phyloP scores from a whole-genome alignment of 2,797 vertebrate species.

The Pristis pectinata region DNA sequence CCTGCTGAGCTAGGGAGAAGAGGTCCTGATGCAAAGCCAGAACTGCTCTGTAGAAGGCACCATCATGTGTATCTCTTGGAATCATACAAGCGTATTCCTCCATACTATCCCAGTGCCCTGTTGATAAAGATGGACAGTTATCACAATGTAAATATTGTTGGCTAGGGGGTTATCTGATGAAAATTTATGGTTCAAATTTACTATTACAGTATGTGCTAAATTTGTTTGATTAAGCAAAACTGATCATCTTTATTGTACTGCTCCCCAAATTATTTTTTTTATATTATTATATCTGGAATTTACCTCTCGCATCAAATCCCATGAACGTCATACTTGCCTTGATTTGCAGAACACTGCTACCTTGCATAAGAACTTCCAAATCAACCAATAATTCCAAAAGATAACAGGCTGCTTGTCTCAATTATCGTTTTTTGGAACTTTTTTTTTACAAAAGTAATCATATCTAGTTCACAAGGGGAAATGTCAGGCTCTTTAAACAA shows the following conservation, averaged over 20 bases:
- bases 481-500: neutral
- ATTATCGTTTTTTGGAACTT: neutral
- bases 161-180: neutral
- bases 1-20: constrained; percentile 94
- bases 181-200: neutral
- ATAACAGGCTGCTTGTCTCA: neutral
- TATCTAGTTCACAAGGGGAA: neutral
- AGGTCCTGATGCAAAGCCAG: constrained; percentile 94
- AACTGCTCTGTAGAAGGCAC: constrained; percentile 93
- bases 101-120: constrained; percentile 99
- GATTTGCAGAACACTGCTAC: neutral
- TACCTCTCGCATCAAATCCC: neutral
- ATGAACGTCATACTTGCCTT: neutral
- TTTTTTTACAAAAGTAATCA: neutral
- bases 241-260: neutral
- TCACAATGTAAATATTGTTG: neutral
- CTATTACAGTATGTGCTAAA: neutral
- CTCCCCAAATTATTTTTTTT: neutral
- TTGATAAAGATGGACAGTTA: constrained; percentile 33
- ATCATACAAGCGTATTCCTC: constrained; percentile 98
- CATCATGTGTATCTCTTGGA: constrained; percentile 90
- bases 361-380: neutral
- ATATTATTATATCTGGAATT: neutral
- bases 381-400: neutral
- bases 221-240: neutral